phyloP scores from a whole-genome alignment of 1,140 invertebrate species.

The Lethrus apterus region DNA sequence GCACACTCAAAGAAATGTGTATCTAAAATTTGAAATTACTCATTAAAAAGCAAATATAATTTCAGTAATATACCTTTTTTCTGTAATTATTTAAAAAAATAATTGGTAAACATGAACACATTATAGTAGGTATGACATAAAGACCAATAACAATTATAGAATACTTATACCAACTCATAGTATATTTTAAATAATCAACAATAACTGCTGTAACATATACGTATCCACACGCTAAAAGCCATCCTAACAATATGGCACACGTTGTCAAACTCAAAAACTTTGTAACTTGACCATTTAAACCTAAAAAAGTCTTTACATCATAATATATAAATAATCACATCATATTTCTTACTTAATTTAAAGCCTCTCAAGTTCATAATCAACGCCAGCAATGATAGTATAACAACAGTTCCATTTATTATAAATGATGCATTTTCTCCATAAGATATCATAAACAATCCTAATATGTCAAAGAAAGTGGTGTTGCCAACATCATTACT shows the following conservation, averaged over 20 bases:
- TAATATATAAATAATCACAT: neutral
- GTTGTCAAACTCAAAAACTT: conserved; percentile 4
- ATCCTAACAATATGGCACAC: conserved; percentile 1
- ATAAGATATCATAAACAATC: conserved; percentile 48
- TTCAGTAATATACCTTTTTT: conserved; percentile 4
- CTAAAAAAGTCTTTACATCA: conserved; percentile 2
- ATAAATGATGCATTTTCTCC: conserved; percentile 41
- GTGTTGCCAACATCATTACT: conserved; percentile 25
- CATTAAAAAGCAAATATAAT: neutral
- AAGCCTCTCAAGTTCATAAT: conserved; percentile 2
- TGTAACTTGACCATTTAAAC: neutral
- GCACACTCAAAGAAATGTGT: conserved; percentile 2
- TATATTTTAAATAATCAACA: conserved; percentile 24
- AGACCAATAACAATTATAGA: conserved; percentile 36
- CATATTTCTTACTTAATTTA: neutral
- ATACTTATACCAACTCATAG: conserved; percentile 41
- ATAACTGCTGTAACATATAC: conserved; percentile 21
- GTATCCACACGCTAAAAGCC: neutral
- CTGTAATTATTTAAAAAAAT: conserved; percentile 3
- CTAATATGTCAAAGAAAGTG: conserved; percentile 53
- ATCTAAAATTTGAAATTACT: conserved; percentile 7
- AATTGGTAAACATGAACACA: conserved; percentile 11
- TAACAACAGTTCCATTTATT: conserved; percentile 36
- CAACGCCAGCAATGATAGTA: conserved; percentile 19
- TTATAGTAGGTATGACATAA: conserved; percentile 31